Evolutionary conservation across 37 sponge, comb jelly and placozoan genomes (phyloP).

Genomic region (Ephydatia muelleri): DNA sequence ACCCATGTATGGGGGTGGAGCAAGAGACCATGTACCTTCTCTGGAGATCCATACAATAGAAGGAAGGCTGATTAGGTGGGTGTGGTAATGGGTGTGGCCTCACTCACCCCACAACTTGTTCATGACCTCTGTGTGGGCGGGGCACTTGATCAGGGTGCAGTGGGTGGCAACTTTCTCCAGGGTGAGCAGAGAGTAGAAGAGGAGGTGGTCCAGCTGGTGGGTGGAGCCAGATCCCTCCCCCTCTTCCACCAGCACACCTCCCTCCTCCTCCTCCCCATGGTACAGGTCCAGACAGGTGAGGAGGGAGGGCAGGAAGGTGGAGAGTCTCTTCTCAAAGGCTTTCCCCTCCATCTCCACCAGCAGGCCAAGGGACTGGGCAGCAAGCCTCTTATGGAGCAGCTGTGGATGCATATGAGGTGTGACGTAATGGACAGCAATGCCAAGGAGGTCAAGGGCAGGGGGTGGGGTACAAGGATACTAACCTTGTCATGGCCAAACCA

Average conservation of each 20-base stretch:
- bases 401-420: constrained; percentile 3
- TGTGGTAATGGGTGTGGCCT: not conserved
- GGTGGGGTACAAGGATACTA: not conserved
- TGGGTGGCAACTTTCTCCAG: constrained; percentile 47
- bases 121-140: constrained; percentile 6
- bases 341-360: constrained; percentile 65
- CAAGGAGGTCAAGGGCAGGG: not conserved
- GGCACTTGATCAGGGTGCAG: constrained; percentile 28
- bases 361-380: constrained; percentile 53
- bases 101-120: constrained; percentile 64
- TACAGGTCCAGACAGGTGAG: constrained; percentile 21
- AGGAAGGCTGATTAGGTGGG: not conserved
- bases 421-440: not conserved
- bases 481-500: constrained; percentile 50
- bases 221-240: not conserved
- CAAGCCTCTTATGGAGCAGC: constrained; percentile 75
- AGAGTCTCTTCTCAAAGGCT: constrained; percentile 49
- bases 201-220: constrained; percentile 52
- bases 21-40: constrained; percentile 32
- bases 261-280: constrained; percentile 5
- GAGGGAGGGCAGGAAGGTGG: constrained; percentile 62
- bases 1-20: constrained; percentile 87
- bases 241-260: not conserved
- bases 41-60: not conserved
- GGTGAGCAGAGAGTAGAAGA: constrained; percentile 55